Conservation (phyloP, 2,888 invertebrate genomes). For the Sericinus montela region DNA sequence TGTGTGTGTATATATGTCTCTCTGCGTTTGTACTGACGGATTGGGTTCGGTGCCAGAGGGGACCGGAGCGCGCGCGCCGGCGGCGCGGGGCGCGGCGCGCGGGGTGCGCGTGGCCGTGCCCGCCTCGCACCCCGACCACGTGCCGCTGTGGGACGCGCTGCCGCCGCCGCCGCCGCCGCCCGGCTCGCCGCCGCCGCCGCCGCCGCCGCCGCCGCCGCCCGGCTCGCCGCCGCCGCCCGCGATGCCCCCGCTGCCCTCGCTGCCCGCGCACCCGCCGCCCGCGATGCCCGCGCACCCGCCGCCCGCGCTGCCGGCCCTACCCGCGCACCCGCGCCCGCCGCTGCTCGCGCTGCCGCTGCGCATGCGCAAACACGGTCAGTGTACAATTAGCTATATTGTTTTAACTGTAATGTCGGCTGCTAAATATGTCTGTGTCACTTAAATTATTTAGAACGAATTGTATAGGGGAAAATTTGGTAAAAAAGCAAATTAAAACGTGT, state of each 20-base stretch:
- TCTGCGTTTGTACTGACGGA: too few relatives aligned
- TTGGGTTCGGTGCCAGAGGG: too few relatives aligned
- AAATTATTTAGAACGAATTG: too few relatives aligned
- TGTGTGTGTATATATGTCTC: too few relatives aligned
- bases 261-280: conserved; percentile 34
- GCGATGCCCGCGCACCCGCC: conserved; percentile 2
- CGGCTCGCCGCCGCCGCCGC: conserved; percentile 52
- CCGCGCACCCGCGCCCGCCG: conserved; percentile 30
- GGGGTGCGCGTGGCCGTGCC: conserved; percentile 42
- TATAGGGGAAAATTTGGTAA: too few relatives aligned
- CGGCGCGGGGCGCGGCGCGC: conserved; percentile 39
- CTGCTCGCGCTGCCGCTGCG: conserved; percentile 1
- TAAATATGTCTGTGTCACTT: too few relatives aligned
- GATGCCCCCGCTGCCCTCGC: neutral
- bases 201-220: conserved; percentile 19
- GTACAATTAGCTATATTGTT: too few relatives aligned
- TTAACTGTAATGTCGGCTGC: too few relatives aligned
- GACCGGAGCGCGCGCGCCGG: neutral
- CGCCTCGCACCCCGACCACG: conserved; percentile 23
- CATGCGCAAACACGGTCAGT: conserved; percentile 35
- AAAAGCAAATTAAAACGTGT: too few relatives aligned
- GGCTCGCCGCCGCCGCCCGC: conserved; percentile 16
- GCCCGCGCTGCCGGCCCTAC: neutral
- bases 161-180: conserved; percentile 72
- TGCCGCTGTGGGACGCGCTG: conserved; percentile 72